Percentiles rank a stretch among this genome's conserved stretches.
Evolutionary conservation across 2,113 vertebrate genomes (phyloP).

Genomic region (Procapra przewalskii): DNA sequence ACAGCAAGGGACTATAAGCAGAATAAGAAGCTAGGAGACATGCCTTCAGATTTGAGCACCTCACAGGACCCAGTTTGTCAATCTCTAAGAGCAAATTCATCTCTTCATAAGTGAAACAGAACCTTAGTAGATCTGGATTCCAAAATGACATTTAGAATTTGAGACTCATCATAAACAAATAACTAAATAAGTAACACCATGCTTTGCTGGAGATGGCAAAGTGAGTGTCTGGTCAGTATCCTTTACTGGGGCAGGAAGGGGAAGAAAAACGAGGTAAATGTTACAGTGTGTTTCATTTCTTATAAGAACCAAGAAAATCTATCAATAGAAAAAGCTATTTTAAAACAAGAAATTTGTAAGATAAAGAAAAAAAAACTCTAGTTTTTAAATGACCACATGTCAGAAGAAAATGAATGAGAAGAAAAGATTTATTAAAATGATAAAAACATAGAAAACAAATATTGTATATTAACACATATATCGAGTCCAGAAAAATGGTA

Average conservation of each 20-base stretch:
- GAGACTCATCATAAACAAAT: not conserved
- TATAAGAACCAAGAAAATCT: not conserved
- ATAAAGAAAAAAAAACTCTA: not conserved
- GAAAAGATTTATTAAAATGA: not conserved
- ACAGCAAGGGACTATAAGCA: not conserved
- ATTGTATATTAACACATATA: not conserved
- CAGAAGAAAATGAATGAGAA: not conserved
- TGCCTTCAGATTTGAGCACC: fast-evolving
- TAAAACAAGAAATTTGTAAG: not conserved
- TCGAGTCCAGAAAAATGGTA: not conserved
- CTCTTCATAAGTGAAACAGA: not conserved
- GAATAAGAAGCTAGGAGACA: not conserved
- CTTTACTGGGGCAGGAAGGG: not conserved
- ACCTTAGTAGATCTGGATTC: not conserved
- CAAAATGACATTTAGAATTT: not conserved
- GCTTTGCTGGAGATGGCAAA: too few species aligned
- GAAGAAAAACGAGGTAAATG: not conserved
- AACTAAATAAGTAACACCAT: not conserved
- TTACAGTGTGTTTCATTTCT: not conserved
- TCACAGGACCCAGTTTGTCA: too few species aligned
- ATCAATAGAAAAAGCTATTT: not conserved
- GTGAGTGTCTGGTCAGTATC: not conserved
- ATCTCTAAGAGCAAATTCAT: not conserved
- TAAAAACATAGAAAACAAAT: not conserved
- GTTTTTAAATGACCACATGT: not conserved